phyloP scores from a whole-genome alignment of 1,140 invertebrate species.

The Halyomorpha halys region DNA sequence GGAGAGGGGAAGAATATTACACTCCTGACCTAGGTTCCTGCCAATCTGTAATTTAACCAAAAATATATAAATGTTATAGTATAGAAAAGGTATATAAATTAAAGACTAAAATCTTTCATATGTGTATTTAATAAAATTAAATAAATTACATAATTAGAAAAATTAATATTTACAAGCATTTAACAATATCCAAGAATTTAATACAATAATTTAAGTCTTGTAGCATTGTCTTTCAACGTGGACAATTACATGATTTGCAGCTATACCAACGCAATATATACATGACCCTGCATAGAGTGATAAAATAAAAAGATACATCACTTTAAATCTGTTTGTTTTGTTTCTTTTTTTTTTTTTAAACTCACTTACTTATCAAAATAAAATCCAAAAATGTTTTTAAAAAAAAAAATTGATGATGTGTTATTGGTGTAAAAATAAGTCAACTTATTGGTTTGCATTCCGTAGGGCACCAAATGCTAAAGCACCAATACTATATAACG shows the following conservation, averaged over 20 bases:
- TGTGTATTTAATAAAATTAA: constrained; percentile 29
- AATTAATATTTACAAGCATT: constrained; percentile 31
- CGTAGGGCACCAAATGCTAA: constrained; percentile 4
- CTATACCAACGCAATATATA: constrained; percentile 19
- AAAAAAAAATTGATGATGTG: too few relatives aligned
- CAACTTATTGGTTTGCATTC: too few relatives aligned
- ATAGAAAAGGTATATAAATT: background rate
- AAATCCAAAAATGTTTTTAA: too few relatives aligned
- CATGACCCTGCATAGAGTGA: constrained; percentile 22
- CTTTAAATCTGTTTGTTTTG: too few relatives aligned
- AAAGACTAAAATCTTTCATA: constrained; percentile 24
- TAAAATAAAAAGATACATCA: background rate
- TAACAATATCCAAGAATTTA: constrained; percentile 28
- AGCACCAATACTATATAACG: constrained; percentile 12
- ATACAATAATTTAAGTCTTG: constrained; percentile 27
- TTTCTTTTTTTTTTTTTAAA: too few relatives aligned
- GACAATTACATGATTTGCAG: constrained; percentile 22
- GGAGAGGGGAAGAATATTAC: too few relatives aligned
- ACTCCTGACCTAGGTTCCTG: too few relatives aligned
- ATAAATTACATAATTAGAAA: constrained; percentile 30
- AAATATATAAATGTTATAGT: too few relatives aligned
- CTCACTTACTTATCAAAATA: too few relatives aligned
- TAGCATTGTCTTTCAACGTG: constrained; percentile 26
- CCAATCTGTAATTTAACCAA: too few relatives aligned
- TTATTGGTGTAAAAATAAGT: too few relatives aligned